A percentile compares a stretch with the other conserved stretches of the same genome.
phyloP scores from a whole-genome alignment of 2,888 invertebrate species.

The Caradrina kadenii region DNA sequence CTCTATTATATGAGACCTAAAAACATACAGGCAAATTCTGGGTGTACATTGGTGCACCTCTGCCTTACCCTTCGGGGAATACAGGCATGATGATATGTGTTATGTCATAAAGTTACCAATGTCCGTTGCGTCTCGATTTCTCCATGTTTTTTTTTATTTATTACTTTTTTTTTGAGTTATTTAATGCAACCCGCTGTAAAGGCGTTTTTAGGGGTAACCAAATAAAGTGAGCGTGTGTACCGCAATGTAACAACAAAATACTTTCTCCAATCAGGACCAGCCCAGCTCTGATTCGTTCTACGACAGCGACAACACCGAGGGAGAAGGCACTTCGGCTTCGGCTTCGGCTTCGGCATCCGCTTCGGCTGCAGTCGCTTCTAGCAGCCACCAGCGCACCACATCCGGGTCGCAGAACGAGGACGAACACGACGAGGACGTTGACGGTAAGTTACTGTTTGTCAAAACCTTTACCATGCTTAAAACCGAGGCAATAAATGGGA shows the following conservation, averaged over 20 bases:
- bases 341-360: slow-evolving; percentile 73
- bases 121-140: background rate
- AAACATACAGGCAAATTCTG: too few relatives aligned
- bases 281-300: slow-evolving; percentile 97
- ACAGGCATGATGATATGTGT: too few relatives aligned
- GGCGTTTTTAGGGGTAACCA: background rate
- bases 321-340: slow-evolving; percentile 84
- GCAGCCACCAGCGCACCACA: slow-evolving; percentile 87
- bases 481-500: too few relatives aligned
- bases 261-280: slow-evolving; percentile 91
- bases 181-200: too few relatives aligned
- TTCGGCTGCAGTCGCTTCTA: slow-evolving; percentile 74
- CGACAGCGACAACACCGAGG: slow-evolving; percentile 96
- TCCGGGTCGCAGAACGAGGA: slow-evolving; percentile 90
- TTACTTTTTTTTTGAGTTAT: too few relatives aligned
- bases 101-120: too few relatives aligned
- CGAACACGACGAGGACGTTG: slow-evolving; percentile 92
- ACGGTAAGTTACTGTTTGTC: slow-evolving; percentile 82
- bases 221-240: background rate
- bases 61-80: too few relatives aligned
- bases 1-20: too few relatives aligned
- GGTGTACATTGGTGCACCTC: too few relatives aligned
- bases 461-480: background rate
- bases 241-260: background rate
- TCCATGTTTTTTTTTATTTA: too few relatives aligned